Base-by-base conservation (phyloP, 53 echinoderm and acorn worm species). In the Arbacia lixula region DNA sequence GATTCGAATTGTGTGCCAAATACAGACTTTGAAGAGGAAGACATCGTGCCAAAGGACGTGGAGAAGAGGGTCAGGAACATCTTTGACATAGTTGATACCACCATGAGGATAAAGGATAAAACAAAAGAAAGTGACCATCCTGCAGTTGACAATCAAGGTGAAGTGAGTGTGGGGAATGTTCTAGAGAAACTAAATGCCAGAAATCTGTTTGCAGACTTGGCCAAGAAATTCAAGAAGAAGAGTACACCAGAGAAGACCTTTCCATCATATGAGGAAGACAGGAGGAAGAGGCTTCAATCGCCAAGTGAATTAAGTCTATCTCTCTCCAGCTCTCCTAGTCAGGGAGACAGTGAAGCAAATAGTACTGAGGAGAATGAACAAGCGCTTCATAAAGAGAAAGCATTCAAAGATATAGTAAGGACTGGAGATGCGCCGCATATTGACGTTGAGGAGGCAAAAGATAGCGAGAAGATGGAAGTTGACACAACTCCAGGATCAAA, bases 51-150 rank as follows among this genome's bases (percentile, higher is more conserved):
- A 22, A 68, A 51, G 30, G 46, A 51, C 14, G 55, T 4, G 16
- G 79, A 78, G 39, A 60, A 78, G 53, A 78, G 40, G n/a, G 26
- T 40, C 12, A 36, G 79, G 0, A 78, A 78, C 39, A 60, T 78
- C 39, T 78, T 78, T 78, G 79, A 78, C 58, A 35, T 78, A 22
- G 79, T 78, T 25, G 79, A 78, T 43, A 36, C 38, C 6, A 60
- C 58, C 39, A 60, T 78, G 79, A 39, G 60, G 60, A 60, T 78
- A 12, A 78, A 78, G 39, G 79, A 78, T 4, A 58, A 33, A 19
- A 43, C 39, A 24, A 36, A 37, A 60, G 75, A 75, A 31, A 28
- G 22, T 37, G 36, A 22, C 12, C 33, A 36, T 31, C 53, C 53
- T 20, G 66, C 66, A 21, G 36, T 38, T 36, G 66, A 22, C n/a